Evolutionary conservation across 2,113 vertebrate genomes (phyloP), one percentile per base, ranked within the genome.

Genomic region (Austrofundulus limnaeus): DNA sequence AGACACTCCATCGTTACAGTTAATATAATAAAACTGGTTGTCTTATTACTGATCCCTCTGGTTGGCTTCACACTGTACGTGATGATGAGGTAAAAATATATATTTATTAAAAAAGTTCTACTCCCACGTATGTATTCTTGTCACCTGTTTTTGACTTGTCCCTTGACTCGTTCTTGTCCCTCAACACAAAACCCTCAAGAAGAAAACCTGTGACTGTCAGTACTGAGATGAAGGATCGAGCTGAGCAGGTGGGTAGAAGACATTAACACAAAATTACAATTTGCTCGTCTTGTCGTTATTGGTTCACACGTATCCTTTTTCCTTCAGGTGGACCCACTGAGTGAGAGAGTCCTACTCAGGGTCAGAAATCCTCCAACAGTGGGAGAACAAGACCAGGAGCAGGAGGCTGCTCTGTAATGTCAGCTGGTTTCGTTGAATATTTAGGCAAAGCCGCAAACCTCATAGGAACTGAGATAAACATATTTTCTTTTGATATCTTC

Each of bases 1-100:
- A 20, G 11, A 9, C 43, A 38, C 20, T 11, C 0, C 0, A 1
- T 52, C 10, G 9, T 1, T 14, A 0, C 20, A 16, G 15, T 58
- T 28, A 72, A 72, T 7, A 0, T 31, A 39, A 3, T 57, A 24
- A 72, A 52, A 72, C 7, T 64, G 6, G 14, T 5, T 14, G 1
- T 58, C 43, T 28, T 58, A 8, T 25, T 17, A 0, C 61, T 72
- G 53, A 28, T 64, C 14, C 21, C 7, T 6, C 13, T 21, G 17
- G 16, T 51, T 38, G 16, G 12, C 14, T 21, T 51, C 46, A 42
- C n/a, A 13, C 25, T 64, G 25, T 52, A 28, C 53, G 6, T 37
- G 9, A 46, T 16, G 39, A 17, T 19, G 11, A 58, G 61, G 69
- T 72, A 64, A 52, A 52, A n/a, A n/a, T n/a, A n/a, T n/a, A n/a